Evolutionary conservation across 2,113 vertebrate species (phyloP).

Genomic region (Oenanthe melanoleuca): DNA sequence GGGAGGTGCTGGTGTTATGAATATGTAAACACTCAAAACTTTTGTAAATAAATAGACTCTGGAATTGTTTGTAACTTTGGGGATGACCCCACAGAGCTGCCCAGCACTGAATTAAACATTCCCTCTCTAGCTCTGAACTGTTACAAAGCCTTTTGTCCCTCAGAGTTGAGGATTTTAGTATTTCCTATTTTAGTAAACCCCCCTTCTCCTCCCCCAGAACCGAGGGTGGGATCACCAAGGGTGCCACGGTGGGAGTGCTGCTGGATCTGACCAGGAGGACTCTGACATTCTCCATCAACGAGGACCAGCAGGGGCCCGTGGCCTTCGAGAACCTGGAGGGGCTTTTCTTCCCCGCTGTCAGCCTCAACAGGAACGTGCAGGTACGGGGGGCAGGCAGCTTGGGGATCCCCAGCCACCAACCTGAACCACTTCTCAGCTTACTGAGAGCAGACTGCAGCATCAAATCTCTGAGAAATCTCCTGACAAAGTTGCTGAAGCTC

Average conservation of each 20-base stretch:
- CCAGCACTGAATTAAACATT: too few species aligned
- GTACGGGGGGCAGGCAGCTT: slow-evolving; percentile 54
- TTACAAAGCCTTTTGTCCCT: too few species aligned
- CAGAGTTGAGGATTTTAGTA: too few species aligned
- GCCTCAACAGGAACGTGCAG: slow-evolving; percentile 98
- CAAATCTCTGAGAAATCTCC: too few species aligned
- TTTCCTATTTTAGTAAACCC: too few species aligned
- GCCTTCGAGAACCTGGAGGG: slow-evolving; percentile 94
- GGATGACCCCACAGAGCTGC: too few species aligned
- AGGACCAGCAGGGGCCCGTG: slow-evolving; percentile 97
- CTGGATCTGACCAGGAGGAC: slow-evolving; percentile 90
- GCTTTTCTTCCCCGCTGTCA: slow-evolving; percentile 92
- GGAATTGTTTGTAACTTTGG: too few species aligned
- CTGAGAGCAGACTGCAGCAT: neutral
- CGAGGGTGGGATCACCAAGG: slow-evolving; percentile 94
- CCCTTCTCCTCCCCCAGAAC: slow-evolving; percentile 76
- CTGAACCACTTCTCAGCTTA: neutral
- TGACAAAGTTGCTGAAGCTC: too few species aligned
- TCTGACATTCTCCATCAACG: slow-evolving; percentile 94
- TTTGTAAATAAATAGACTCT: too few species aligned
- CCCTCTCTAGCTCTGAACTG: too few species aligned
- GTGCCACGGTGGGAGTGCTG: slow-evolving; percentile 90
- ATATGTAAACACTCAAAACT: too few species aligned
- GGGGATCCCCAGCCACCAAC: neutral
- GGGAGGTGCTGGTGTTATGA: too few species aligned